Percentiles rank a stretch among this genome's conserved stretches.
These are phyloP conservation scores for Dryomyza anilis DNA, from an alignment of 2,888 invertebrate genomes.

Conservation along the genomic window DNA sequence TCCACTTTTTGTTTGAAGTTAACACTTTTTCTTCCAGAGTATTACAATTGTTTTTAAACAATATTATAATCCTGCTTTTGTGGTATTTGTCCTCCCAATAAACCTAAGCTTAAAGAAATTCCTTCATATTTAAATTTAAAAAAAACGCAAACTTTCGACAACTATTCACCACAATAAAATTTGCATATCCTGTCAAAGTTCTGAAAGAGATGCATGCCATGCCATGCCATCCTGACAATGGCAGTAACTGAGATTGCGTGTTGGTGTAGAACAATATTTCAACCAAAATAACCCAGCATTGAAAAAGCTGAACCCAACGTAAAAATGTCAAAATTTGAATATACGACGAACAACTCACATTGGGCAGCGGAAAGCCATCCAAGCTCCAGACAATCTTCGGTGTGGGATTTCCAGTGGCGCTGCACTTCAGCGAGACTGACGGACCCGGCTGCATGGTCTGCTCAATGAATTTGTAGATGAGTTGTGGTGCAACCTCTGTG, in stretches of 20 bases:
- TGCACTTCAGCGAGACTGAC: slow-evolving; percentile 78
- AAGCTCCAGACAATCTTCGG: slow-evolving; percentile 78
- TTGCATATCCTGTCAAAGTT: slow-evolving; percentile 9
- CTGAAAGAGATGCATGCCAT: not conserved
- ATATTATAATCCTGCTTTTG: no score
- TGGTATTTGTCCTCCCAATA: no score
- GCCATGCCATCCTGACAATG: not conserved
- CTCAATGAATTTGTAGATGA: slow-evolving; percentile 77
- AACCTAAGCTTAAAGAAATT: no score
- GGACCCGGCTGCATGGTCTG: slow-evolving; percentile 79
- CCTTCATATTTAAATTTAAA: no score
- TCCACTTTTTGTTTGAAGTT: no score
- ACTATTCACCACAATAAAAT: not conserved
- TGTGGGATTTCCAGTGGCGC: slow-evolving; percentile 76
- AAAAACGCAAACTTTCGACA: not conserved
- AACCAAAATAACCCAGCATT: not conserved
- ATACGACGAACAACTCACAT: slow-evolving; percentile 49
- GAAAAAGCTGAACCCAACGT: no score
- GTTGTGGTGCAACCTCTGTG: slow-evolving; percentile 75
- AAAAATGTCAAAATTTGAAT: slow-evolving; percentile 44
- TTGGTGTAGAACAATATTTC: not conserved
- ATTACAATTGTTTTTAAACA: no score
- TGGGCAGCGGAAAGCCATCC: slow-evolving; percentile 74
- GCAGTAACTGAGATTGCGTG: not conserved
- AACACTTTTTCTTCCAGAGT: no score